Base-by-base conservation (phyloP, 37 sponge, comb jelly and placozoan genomes). In the Cliona cf. orientalis region DNA sequence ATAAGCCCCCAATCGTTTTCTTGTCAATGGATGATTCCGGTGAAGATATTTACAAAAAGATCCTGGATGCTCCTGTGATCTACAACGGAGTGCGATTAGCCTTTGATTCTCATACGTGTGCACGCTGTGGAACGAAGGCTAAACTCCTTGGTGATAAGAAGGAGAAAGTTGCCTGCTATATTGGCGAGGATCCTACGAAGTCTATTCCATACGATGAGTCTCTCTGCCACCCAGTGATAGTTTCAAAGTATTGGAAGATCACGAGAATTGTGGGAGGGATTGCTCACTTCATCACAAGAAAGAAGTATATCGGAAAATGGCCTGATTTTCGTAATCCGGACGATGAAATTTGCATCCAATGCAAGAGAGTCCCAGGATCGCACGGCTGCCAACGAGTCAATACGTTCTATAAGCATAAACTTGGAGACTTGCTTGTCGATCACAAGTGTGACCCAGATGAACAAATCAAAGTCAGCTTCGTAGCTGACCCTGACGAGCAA, bases 151-250 rank as follows among this genome's bases (percentile, higher is more conserved):
- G n/a, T 49, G 55, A 11, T 19, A 58, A 58, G 1, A 62, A 62
- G 23, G 76, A 75, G 42, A 59, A 28, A 28, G 60, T 75, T 19
- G 59, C 22, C 2, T 58, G 41, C 42, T 71, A n/a, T 40, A 23
- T 42, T 43, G 46, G 42, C 23, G 25, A 45, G 5, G 46, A 71
- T 43, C 22, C 7, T 5, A 7, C 29, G 12, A 21, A 3, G 6
- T 21, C 72, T 22, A 71, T 71, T 31, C 79, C 79, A 9, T 84
- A 84, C 43, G 34, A 55, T 5, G 69, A 74, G 0, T 74, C 75
- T 25, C 65, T 11, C 21, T 86, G 87, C 31, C 87, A 86, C 60
- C 77, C 77, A 19, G 43, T 31, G 0, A 34, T 85, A 25, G 39
- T 71, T 23, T 79, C 79, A 21, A 77, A 71, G 46, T 58, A 72